Evolutionary conservation across 2,113 vertebrate genomes (phyloP), one percentile per base, ranked within the genome.

Genomic region (Tretioscincus oriximinensis): DNA sequence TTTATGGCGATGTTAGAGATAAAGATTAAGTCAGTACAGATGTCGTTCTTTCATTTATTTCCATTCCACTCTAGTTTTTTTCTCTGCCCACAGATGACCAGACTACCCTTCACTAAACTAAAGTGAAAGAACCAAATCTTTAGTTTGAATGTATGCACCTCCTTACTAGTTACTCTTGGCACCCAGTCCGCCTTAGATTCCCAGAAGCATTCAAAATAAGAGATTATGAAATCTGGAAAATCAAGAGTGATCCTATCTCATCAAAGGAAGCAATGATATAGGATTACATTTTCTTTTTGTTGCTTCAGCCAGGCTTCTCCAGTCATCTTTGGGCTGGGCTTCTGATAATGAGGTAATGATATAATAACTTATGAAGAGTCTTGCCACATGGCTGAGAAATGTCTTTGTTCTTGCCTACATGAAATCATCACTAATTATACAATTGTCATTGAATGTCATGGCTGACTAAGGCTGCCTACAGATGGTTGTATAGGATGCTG

Each of bases 201-300:
- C 10, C 35, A 51, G 45, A 73, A 66, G 60, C 47, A 73, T 72
- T 65, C 24, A 0, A 49, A n/a, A 0, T 80, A 77, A 63, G 61
- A 35, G 35, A 41, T 78, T 78, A 41, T 77, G 78, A 41, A 73
- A 16, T 81, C 1, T 63, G 65, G 77, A 71, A 71, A 29, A 45
- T 49, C 3, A 7, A 41, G 64, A 64, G 2, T 41, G 67, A 73
- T 71, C 2, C 1, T 6, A 12, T 0, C 0, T 71, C 67, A 71
- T 0, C 0, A 60, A 1, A 41, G 85, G 64, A 78, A 77, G 16
- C n/a, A 14, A 9, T 71, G 88, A 61, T 45, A 83, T 31, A 82
- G 82, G 35, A 73, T 80, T 86, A 77, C 82, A 64, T 0, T 65
- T 84, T n/a, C 81, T 85, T 88, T 80, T 3, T 1, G 6, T 79